phyloP scores from a whole-genome alignment of 2,888 invertebrate genomes.

The Mythimna ferrago region DNA sequence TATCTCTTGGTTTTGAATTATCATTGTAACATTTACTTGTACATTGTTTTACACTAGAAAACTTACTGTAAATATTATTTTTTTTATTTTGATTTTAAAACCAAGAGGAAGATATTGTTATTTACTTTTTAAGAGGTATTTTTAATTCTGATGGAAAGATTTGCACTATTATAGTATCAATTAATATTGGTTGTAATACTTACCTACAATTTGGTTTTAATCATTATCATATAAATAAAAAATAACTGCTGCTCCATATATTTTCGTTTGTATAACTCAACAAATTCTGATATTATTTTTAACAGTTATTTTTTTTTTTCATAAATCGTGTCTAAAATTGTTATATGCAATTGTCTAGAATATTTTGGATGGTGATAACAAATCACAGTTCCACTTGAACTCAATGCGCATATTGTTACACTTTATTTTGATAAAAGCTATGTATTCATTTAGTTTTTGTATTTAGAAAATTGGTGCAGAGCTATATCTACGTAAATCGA shows the following conservation, averaged over 20 bases:
- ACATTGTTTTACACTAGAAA: slow-evolving; percentile 24
- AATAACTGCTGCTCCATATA: too few relatives aligned
- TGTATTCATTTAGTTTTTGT: slow-evolving; percentile 1
- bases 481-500: background rate
- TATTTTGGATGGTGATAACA: background rate
- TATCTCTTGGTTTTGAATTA: slow-evolving; percentile 63
- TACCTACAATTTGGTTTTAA: background rate
- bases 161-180: background rate
- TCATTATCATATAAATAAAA: too few relatives aligned
- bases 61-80: slow-evolving; percentile 45
- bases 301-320: background rate
- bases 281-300: too few relatives aligned
- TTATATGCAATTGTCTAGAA: background rate
- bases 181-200: background rate
- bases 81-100: slow-evolving; percentile 51
- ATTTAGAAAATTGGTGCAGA: background rate
- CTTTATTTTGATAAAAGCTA: slow-evolving; percentile 4
- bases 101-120: slow-evolving; percentile 65
- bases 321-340: background rate
- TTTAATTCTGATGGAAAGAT: slow-evolving; percentile 41
- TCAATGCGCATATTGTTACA: background rate
- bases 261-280: too few relatives aligned
- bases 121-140: slow-evolving; percentile 67
- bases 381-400: too few relatives aligned
- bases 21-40: slow-evolving; percentile 27